Base-by-base conservation (phyloP, 37 sponge, comb jelly and placozoan genomes). In the Cladorhizidae sp. region DNA sequence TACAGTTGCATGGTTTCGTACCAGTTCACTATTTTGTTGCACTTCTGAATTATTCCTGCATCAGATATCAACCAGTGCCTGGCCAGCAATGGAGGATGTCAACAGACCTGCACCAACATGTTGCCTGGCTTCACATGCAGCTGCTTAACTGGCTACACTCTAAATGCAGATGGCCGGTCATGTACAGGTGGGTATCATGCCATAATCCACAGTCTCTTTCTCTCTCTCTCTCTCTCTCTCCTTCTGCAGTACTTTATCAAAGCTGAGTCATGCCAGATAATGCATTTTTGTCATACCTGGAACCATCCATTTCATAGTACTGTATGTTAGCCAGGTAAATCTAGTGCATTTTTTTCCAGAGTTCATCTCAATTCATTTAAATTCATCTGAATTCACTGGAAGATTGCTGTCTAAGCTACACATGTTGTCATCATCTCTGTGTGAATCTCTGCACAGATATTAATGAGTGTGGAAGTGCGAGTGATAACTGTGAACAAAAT, bases 151-250 rank as follows among this genome's bases (percentile, higher is more conserved):
- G 81, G 87, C 0, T 87, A 80, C 40, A 21, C 36, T 8, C 76
- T 80, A 7, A 41, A 56, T 39, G 67, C 31, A 49, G 41, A 74
- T n/a, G 61, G 76, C 18, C 20, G 0, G 14, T 43, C 55, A 7
- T 87, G 87, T 38, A 64, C 29, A 43, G 86, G 86, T 86, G 32
- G 54, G 80, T 73, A n/a, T n/a, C n/a, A n/a, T n/a, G n/a, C n/a
- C n/a, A n/a, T n/a, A n/a, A n/a, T n/a, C n/a, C n/a, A n/a, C n/a
- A n/a, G 54, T 52, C 15, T 52, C 15, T 15, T 52, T 18, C 11
- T 52, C 11, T 52, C 15, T 15, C 15, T 52, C 54, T 18, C 15
- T 15, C 15, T 15, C 11, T 52, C 11, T 11, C 11, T 18, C n/a
- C n/a, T n/a, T 18, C n/a, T n/a, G n/a, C n/a, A n/a, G n/a, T n/a